phyloP scores from a whole-genome alignment of 2,797 vertebrate species.

The Acanthiza pusilla region DNA sequence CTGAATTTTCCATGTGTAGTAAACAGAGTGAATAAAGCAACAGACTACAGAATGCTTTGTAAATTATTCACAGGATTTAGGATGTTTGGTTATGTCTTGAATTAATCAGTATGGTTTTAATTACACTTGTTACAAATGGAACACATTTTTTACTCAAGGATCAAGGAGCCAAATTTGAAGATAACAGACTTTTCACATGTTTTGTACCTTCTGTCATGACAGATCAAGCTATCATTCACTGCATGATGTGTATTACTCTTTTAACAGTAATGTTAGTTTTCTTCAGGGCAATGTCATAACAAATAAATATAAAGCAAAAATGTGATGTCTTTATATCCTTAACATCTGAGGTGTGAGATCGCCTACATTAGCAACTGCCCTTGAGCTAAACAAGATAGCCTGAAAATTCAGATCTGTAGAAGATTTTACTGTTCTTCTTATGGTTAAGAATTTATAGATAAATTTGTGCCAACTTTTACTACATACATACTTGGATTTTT shows the following conservation, averaged over 20 bases:
- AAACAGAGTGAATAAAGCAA: neutral
- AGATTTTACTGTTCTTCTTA: constrained; percentile 9
- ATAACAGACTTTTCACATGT: constrained; percentile 40
- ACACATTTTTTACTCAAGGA: neutral
- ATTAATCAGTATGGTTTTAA: constrained; percentile 46
- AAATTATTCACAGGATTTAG: constrained; percentile 26
- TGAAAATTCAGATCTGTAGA: constrained; percentile 24
- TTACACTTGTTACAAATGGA: constrained; percentile 26
- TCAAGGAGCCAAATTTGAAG: constrained; percentile 26
- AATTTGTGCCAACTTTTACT: constrained; percentile 41
- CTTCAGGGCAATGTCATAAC: constrained; percentile 62
- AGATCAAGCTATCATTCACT: constrained; percentile 39
- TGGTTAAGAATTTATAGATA: constrained; percentile 44
- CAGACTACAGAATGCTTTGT: neutral
- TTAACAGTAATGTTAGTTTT: constrained; percentile 53
- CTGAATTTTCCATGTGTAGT: neutral
- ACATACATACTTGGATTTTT: neutral
- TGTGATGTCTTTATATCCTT: constrained; percentile 47
- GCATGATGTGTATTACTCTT: neutral
- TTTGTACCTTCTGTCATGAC: constrained; percentile 52
- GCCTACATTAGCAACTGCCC: constrained; percentile 34
- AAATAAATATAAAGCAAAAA: constrained; percentile 58
- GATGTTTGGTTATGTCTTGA: constrained; percentile 37
- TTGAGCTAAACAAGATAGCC: constrained; percentile 43
- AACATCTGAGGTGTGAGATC: constrained; percentile 52